A percentile compares a stretch with the other conserved stretches of the same genome.
phyloP scores from a whole-genome alignment of 1,140 invertebrate genomes.

The Pectinophora gossypiella region DNA sequence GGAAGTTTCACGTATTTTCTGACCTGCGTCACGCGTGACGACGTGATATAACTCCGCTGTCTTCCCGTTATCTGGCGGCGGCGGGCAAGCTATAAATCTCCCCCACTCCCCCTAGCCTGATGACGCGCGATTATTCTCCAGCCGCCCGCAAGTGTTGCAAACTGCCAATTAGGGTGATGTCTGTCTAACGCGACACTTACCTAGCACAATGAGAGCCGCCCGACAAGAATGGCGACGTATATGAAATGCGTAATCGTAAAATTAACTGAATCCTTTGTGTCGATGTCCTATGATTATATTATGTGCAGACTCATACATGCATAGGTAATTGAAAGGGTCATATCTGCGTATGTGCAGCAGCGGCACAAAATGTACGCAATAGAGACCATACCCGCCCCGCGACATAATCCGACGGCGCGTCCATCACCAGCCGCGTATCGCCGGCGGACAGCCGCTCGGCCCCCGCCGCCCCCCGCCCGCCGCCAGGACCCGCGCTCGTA shows the following conservation, averaged over 20 bases:
- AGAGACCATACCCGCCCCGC: conserved; percentile 6
- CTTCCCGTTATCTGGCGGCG: background rate
- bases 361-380: too few species aligned
- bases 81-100: background rate
- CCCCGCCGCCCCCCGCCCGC: background rate
- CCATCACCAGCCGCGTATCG: conserved; percentile 10
- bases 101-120: background rate
- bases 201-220: too few species aligned
- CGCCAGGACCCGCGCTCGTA: conserved; percentile 9
- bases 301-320: too few species aligned
- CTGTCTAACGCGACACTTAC: background rate
- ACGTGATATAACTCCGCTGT: background rate
- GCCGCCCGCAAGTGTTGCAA: background rate
- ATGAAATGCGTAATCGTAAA: too few species aligned
- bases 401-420: conserved; percentile 14
- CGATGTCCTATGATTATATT: too few species aligned
- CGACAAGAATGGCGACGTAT: too few species aligned
- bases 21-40: background rate
- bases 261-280: too few species aligned
- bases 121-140: background rate
- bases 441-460: background rate
- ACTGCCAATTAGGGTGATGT: background rate
- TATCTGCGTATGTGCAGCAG: too few species aligned
- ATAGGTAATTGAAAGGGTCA: too few species aligned
- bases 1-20: too few species aligned